Evolutionary conservation across 2,113 vertebrate genomes (phyloP).

Genomic region (Chunga burmeisteri): DNA sequence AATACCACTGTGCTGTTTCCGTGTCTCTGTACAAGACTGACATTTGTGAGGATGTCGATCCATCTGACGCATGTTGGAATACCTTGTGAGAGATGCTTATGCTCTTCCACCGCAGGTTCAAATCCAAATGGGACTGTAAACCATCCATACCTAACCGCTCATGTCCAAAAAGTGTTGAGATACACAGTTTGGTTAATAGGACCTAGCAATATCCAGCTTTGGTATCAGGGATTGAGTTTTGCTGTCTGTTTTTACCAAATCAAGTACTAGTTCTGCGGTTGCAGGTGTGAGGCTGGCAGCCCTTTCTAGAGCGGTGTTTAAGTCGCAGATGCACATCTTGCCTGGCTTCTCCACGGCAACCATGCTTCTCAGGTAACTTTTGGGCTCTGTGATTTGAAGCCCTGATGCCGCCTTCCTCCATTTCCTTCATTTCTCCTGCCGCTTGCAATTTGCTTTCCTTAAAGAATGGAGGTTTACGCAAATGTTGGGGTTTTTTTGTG

Average conservation of each 20-base stretch:
- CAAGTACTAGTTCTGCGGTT: neutral
- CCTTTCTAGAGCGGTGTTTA: neutral
- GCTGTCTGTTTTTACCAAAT: neutral
- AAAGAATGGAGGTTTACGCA: neutral
- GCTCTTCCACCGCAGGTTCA: neutral
- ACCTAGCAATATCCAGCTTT: neutral
- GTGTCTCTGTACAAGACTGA: neutral
- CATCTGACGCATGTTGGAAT: neutral
- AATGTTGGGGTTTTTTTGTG: neutral
- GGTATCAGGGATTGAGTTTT: neutral
- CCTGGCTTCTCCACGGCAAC: neutral
- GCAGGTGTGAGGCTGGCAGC: neutral
- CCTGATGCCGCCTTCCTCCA: neutral
- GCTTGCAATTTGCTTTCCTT: neutral
- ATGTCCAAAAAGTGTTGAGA: neutral
- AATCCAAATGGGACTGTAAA: neutral
- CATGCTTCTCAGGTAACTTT: neutral
- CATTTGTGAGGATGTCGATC: neutral
- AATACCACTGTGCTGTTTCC: neutral
- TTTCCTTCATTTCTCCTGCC: neutral
- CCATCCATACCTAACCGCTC: fast-evolving
- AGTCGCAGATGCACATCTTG: neutral
- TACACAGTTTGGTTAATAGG: fast-evolving
- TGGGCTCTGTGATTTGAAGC: neutral
- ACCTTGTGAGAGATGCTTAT: neutral